Evolutionary conservation across 2,797 vertebrate species (phyloP), one percentile per base, ranked within the genome.

Genomic region (Rhadinocentrus ornatus): DNA sequence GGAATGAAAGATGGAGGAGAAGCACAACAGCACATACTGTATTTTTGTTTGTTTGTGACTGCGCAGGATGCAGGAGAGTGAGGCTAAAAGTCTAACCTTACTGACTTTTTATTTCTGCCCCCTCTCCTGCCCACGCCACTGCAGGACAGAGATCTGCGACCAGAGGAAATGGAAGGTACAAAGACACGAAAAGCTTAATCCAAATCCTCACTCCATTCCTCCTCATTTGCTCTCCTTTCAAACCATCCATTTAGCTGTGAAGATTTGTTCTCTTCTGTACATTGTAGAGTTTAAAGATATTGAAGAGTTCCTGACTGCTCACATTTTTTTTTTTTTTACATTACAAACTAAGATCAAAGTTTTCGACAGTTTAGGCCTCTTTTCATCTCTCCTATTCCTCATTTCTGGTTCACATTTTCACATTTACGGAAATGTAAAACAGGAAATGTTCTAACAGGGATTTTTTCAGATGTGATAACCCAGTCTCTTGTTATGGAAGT

Each of bases 91-190:
- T 66, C 20, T 71, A 66, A 68, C 41, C 55, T 80, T 55, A 29
- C 55, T 83, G 31, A 81, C 62, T 75, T 41, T 59, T 27, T 3
- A 37, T 83, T 24, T 15, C n/a, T 80, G 32, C 70, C 44, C 22
- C 66, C 18, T 72, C 13, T 69, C 76, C 44, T 55, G 7, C 69
- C 34, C 4, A 32, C 66, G 44, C 73, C 67, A 55, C 71, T 7
- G 15, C 86, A 95, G 95, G 93, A 95, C 91, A 91, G 95, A 92
- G 91, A 94, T 84, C 91, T 95, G 46, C 91, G 94, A 46, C 95
- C 94, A 80, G 95, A 95, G 74, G 95, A 95, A 81, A 94, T 95
- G 84, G 95, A 95, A 94, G 95, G 95, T 95, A 94, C 73, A 64
- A 68, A 83, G 22, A 69, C 48, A 60, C 65, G 1, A 57, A 53